phyloP scores from a whole-genome alignment of 2,797 vertebrate species.

The Xyrichtys novacula region DNA sequence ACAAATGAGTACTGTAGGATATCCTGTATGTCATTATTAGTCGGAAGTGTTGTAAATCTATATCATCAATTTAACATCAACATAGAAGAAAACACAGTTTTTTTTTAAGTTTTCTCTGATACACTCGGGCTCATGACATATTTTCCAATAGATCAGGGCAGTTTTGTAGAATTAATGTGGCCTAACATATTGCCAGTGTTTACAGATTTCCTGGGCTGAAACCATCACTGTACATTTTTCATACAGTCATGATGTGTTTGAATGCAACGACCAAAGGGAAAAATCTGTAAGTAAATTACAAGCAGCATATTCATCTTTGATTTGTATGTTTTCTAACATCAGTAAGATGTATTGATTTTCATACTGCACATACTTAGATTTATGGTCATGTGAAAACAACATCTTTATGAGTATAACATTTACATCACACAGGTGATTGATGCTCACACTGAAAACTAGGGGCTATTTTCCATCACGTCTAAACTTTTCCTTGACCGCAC shows the following conservation, averaged over 20 bases:
- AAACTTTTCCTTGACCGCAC: conserved; percentile 74
- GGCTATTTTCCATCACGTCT: conserved; percentile 75
- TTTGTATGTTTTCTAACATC: conserved; percentile 74
- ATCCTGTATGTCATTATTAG: conserved; percentile 14
- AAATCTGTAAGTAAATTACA: conserved; percentile 52
- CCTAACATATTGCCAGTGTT: conserved; percentile 40
- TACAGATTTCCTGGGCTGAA: conserved; percentile 43
- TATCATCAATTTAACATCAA: conserved; percentile 14
- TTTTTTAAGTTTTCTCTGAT: conserved; percentile 17
- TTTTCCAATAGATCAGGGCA: conserved; percentile 31
- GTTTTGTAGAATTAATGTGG: conserved; percentile 33
- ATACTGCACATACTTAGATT: conserved; percentile 56
- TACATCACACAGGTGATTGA: conserved; percentile 77
- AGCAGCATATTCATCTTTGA: conserved; percentile 55
- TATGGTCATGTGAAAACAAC: conserved; percentile 69
- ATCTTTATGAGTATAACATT: conserved; percentile 72
- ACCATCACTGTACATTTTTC: conserved; percentile 41
- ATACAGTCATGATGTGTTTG: conserved; percentile 51
- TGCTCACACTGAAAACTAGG: conserved; percentile 68
- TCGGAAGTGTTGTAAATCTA: background rate
- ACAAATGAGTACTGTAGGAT: conserved; percentile 19
- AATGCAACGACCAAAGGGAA: conserved; percentile 51
- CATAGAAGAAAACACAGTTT: conserved; percentile 4
- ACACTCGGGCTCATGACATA: conserved; percentile 15
- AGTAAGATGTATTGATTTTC: conserved; percentile 72